Evolutionary conservation across 37 sponge, comb jelly and placozoan genomes (phyloP).

Genomic region (Trichoplax adhaerens): DNA sequence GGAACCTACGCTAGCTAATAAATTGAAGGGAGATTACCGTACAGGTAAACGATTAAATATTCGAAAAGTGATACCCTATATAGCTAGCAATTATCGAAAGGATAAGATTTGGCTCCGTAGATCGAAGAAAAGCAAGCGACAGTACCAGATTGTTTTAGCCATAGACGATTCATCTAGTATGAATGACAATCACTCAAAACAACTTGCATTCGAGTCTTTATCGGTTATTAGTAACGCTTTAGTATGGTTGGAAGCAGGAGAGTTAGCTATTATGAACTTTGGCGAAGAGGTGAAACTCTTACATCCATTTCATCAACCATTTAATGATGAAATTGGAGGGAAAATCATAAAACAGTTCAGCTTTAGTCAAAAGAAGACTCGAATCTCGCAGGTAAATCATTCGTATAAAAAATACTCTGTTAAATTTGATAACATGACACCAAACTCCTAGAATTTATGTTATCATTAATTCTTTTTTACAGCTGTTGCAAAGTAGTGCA

Average conservation of each 20-base stretch:
- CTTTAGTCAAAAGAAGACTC: constrained; percentile 60
- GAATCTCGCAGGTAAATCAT: constrained; percentile 45
- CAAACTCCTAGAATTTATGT: neutral
- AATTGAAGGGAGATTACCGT: constrained; percentile 81
- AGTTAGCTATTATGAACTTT: constrained; percentile 58
- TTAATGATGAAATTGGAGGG: constrained; percentile 38
- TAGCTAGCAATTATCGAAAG: constrained; percentile 87
- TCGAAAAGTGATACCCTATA: constrained; percentile 83
- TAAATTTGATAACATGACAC: no score
- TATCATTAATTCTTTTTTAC: neutral
- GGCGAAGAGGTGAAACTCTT: constrained; percentile 42
- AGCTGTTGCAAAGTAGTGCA: constrained; percentile 34
- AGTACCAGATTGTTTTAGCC: constrained; percentile 82
- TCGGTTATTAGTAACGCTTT: constrained; percentile 77
- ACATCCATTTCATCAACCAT: constrained; percentile 52
- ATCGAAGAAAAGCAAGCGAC: constrained; percentile 61
- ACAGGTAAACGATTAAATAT: constrained; percentile 94
- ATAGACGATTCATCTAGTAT: constrained; percentile 88
- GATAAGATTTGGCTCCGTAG: constrained; percentile 88
- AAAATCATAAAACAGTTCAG: constrained; percentile 40
- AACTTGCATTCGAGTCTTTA: constrained; percentile 84
- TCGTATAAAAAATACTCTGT: no score
- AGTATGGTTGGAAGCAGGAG: constrained; percentile 58
- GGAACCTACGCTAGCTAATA: constrained; percentile 71
- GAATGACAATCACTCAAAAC: constrained; percentile 45